Evolutionary conservation across 2,113 vertebrate species (phyloP).

Genomic region (Bubalus kerabau): DNA sequence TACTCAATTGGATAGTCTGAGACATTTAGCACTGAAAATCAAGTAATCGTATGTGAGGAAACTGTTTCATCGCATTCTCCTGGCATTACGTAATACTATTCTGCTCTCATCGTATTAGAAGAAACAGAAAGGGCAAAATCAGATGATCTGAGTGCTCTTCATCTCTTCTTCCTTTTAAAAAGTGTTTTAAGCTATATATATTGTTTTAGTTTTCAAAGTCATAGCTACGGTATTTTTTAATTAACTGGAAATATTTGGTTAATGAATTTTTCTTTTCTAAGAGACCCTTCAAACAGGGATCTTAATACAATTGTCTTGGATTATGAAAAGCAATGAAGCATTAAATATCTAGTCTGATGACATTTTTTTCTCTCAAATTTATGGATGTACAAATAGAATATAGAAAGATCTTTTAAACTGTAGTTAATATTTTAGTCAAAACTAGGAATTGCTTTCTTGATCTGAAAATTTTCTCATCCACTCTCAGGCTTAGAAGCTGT

Average conservation of each 20-base stretch:
- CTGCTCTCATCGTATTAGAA: not conserved
- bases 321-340: constrained; percentile 27
- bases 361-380: not conserved
- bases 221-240: not conserved
- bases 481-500: not conserved
- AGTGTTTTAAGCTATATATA: not conserved
- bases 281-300: not conserved
- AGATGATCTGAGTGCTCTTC: not conserved
- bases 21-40: not conserved
- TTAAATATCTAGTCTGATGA: not conserved
- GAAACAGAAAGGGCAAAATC: constrained; percentile 10
- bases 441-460: constrained; percentile 2
- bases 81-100: not conserved
- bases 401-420: not conserved
- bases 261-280: constrained; percentile 2
- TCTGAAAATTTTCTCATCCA: not conserved
- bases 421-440: not conserved
- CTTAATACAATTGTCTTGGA: not conserved
- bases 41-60: not conserved
- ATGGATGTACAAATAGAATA: not conserved
- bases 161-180: not conserved
- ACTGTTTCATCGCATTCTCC: not conserved
- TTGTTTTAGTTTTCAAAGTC: not conserved
- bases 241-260: not conserved
- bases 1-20: not conserved